These are phyloP conservation scores for Phalanger gymnotis DNA, from an alignment of 2,797 vertebrate species.

Conservation along the genomic window DNA sequence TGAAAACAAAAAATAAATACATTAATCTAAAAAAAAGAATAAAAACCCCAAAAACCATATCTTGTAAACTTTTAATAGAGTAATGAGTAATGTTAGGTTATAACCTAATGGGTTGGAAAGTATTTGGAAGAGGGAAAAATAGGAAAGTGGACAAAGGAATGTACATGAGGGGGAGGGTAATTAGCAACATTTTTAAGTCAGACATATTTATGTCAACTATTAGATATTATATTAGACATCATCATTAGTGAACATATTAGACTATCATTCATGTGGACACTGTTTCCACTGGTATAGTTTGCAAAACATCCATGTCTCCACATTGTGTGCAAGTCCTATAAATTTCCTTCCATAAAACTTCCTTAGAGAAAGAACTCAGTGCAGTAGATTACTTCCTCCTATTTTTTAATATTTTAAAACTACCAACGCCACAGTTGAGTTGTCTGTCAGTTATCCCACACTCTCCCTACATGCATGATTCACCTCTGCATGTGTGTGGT, in stretches of 20 bases:
- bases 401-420: neutral
- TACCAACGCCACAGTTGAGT: neutral
- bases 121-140: neutral
- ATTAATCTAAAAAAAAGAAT: too few species aligned
- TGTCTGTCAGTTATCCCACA: neutral
- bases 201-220: neutral
- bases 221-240: neutral
- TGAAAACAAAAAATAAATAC: too few species aligned
- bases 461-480: neutral
- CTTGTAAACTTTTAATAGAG: neutral
- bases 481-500: neutral
- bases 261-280: neutral
- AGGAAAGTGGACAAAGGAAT: neutral
- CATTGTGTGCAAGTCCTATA: neutral
- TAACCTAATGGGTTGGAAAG: neutral
- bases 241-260: too few species aligned
- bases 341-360: neutral
- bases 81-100: neutral
- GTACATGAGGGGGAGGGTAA: neutral
- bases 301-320: neutral
- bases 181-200: neutral
- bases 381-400: neutral
- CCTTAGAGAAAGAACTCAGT: neutral
- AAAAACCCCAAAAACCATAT: too few species aligned
- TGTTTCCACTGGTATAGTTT: neutral